Percentiles rank a stretch among this genome's conserved stretches.
These are phyloP conservation scores for Blera fallax DNA, from an alignment of 2,888 invertebrate species.

Conservation along the genomic window DNA sequence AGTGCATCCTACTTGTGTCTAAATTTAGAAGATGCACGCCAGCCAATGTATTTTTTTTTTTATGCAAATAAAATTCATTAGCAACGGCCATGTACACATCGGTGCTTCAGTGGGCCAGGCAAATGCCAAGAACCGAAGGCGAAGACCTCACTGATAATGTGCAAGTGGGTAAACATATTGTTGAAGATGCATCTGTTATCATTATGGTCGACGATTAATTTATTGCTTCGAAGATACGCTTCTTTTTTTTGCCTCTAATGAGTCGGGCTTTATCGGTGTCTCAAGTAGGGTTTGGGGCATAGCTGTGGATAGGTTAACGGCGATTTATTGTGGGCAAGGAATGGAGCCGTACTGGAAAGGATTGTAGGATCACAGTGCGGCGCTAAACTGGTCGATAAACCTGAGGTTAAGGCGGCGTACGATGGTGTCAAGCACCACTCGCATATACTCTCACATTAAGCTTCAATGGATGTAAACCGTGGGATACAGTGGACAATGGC, in stretches of 20 bases:
- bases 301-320: neutral
- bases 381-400: too few species aligned
- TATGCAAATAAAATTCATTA: neutral
- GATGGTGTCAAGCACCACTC: too few species aligned
- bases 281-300: neutral
- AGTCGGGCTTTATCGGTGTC: conserved; percentile 1
- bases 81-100: neutral
- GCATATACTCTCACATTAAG: too few species aligned
- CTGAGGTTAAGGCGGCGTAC: too few species aligned
- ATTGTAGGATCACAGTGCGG: too few species aligned
- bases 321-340: neutral
- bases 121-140: conserved; percentile 14
- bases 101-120: neutral
- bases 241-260: neutral
- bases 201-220: conserved; percentile 18
- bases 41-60: neutral
- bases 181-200: neutral
- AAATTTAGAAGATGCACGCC: neutral
- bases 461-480: too few species aligned
- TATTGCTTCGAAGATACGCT: neutral
- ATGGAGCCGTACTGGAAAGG: too few species aligned
- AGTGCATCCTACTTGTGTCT: neutral
- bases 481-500: too few species aligned
- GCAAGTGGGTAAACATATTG: conserved; percentile 20
- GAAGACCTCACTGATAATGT: conserved; percentile 22